Percentiles rank a stretch among this genome's conserved stretches.
These are phyloP conservation scores for Cotesia typhae DNA, from an alignment of 1,140 invertebrate species.

Conservation along the genomic window DNA sequence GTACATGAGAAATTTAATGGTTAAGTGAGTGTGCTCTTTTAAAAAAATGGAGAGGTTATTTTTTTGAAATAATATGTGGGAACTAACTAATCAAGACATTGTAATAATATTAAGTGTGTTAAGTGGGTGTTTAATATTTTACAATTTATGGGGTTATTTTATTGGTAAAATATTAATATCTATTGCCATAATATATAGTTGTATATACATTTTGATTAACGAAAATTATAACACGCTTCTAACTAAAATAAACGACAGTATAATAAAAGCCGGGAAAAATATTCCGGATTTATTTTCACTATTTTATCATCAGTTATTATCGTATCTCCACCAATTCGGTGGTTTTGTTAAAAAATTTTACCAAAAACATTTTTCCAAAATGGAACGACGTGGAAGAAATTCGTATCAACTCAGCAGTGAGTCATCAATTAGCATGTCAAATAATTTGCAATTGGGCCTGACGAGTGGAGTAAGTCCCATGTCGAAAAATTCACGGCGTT, in stretches of 20 bases:
- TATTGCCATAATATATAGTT: constrained; percentile 53
- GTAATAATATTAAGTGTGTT: constrained; percentile 54
- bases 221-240: constrained; percentile 54
- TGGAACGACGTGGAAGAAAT: constrained; percentile 44
- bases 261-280: constrained; percentile 40
- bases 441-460: constrained; percentile 35
- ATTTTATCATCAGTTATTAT: constrained; percentile 20
- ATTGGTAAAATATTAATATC: constrained; percentile 50
- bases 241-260: constrained; percentile 40
- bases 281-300: constrained; percentile 34
- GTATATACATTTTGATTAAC: constrained; percentile 57
- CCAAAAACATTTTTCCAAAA: constrained; percentile 33
- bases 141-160: constrained; percentile 56
- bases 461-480: constrained; percentile 47
- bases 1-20: neutral
- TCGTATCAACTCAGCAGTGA: constrained; percentile 53
- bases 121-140: constrained; percentile 53
- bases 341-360: constrained; percentile 32
- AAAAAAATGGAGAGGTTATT: constrained; percentile 57
- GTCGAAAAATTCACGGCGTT: constrained; percentile 9
- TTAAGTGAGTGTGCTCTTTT: constrained; percentile 41
- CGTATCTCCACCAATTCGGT: constrained; percentile 22
- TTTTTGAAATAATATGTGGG: constrained; percentile 63
- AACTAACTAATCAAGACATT: constrained; percentile 53
- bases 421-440: constrained; percentile 28